phyloP scores from a whole-genome alignment of 2,888 invertebrate genomes.

The Colostygia pectinataria region DNA sequence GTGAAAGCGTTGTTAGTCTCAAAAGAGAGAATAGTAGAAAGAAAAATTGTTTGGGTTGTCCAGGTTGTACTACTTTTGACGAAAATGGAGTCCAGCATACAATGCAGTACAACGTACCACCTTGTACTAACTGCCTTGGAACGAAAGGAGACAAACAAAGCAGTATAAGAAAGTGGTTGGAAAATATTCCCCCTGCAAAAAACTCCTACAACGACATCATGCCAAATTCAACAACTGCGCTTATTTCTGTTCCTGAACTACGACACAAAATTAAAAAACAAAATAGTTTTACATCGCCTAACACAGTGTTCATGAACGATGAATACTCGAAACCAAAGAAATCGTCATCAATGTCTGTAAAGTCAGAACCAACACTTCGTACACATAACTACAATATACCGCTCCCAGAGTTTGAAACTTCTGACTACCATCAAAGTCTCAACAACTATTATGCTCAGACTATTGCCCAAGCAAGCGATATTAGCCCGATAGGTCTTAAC shows the following conservation, averaged over 20 bases:
- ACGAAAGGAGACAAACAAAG: conserved; percentile 87
- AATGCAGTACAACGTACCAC: conserved; percentile 68
- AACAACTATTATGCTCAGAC: conserved; percentile 58
- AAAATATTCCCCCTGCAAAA: conserved; percentile 84
- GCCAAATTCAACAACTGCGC: conserved; percentile 56
- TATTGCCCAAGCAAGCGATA: conserved; percentile 58
- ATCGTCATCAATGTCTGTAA: conserved; percentile 64
- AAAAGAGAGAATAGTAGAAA: conserved; percentile 85
- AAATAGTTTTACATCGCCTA: conserved; percentile 63
- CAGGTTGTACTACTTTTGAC: conserved; percentile 81
- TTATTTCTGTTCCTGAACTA: conserved; percentile 63
- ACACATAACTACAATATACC: conserved; percentile 65
- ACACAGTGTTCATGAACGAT: conserved; percentile 52
- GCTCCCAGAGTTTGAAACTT: conserved; percentile 62
- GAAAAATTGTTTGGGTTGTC: conserved; percentile 85
- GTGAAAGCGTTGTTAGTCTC: conserved; percentile 81
- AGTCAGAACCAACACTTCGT: conserved; percentile 69
- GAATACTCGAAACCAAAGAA: conserved; percentile 55
- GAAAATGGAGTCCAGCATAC: conserved; percentile 60
- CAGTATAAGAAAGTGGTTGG: conserved; percentile 89
- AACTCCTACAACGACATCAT: conserved; percentile 57
- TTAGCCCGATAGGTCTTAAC: conserved; percentile 57
- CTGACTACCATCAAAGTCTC: conserved; percentile 45
- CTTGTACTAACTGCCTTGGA: conserved; percentile 79
- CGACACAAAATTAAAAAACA: conserved; percentile 60